Evolutionary conservation across 2,113 vertebrate genomes (phyloP), one percentile per base, ranked within the genome.

Genomic region (Centropus unirufus): DNA sequence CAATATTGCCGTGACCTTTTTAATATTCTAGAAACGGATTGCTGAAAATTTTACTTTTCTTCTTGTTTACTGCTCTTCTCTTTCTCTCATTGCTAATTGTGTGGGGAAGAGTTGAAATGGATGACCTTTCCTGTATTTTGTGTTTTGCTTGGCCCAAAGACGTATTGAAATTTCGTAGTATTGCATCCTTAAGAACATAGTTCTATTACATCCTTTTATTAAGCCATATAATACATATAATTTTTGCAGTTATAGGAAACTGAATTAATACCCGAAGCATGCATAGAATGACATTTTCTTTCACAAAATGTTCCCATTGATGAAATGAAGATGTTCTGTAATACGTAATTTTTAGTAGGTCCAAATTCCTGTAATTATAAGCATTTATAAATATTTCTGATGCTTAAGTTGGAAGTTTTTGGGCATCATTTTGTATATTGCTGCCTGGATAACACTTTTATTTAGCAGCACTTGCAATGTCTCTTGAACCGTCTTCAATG

Each of bases 1-100:
- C 29, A 86, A 59, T 72, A 94, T 87, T 81, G 82, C 66, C 46
- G 34, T 98, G 96, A 98, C 95, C 97, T 98, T 98, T 98, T 97
- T 93, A 97, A 26, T 97, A 97, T 95, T 97, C 93, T 73, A 76
- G 59, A 93, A 92, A 89, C 3, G 12, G 32, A 87, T 87, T 89
- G 54, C 49, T 95, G 78, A 70, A 92, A 84, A 66, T 26, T 86
- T 80, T 55, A 57, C 44, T 81, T 93, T 81, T 86, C 87, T 82
- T 86, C 8, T 36, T 95, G 62, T 94, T 97, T 94, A 92, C 75
- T 68, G 32, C 40, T 63, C 34, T 39, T 91, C 23, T n/a, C 20
- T 86, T 88, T 51, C 64, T 34, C 11, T 24, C 23, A 9, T 44
- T 44, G 12, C 77, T 94, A 95, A 94, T 91, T 87, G 67, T 62